These are phyloP conservation scores for Lota lota DNA, from an alignment of 2,113 vertebrate genomes.

Conservation along the genomic window DNA sequence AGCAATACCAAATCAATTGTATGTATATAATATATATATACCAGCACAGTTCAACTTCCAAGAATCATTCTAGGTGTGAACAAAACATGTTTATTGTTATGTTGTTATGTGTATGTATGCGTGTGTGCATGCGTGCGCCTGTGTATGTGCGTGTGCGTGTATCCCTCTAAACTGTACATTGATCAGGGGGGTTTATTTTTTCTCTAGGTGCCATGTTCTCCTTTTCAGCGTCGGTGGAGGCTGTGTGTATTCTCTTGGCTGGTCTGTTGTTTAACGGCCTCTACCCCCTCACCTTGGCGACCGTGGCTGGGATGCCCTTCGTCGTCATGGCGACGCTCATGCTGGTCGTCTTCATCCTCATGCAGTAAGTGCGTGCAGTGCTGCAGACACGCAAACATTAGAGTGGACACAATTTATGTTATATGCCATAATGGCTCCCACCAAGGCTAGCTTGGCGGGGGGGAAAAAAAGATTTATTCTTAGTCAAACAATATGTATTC, in stretches of 20 bases:
- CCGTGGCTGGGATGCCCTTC: constrained; percentile 4
- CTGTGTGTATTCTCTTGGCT: background rate
- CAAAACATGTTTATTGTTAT: too few relatives aligned
- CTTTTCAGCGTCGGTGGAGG: background rate
- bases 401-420: background rate
- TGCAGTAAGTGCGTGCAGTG: constrained; percentile 5
- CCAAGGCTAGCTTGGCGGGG: background rate
- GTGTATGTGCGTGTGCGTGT: background rate
- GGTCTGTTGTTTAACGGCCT: constrained; percentile 4
- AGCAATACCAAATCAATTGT: too few relatives aligned
- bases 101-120: too few relatives aligned
- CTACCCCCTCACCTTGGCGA: constrained; percentile 7
- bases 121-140: too few relatives aligned
- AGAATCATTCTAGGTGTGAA: too few relatives aligned
- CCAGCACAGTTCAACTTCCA: too few relatives aligned
- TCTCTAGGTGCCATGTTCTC: constrained; percentile 6
- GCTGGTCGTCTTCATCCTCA: background rate
- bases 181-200: background rate
- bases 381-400: background rate
- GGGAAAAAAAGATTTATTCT: too few relatives aligned
- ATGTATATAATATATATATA: too few relatives aligned
- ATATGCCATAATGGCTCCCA: too few relatives aligned
- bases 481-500: too few relatives aligned
- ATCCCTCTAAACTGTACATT: background rate
- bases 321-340: constrained; percentile 7